phyloP scores from a whole-genome alignment of 2,797 vertebrate species.

The Anguilla obscura region DNA sequence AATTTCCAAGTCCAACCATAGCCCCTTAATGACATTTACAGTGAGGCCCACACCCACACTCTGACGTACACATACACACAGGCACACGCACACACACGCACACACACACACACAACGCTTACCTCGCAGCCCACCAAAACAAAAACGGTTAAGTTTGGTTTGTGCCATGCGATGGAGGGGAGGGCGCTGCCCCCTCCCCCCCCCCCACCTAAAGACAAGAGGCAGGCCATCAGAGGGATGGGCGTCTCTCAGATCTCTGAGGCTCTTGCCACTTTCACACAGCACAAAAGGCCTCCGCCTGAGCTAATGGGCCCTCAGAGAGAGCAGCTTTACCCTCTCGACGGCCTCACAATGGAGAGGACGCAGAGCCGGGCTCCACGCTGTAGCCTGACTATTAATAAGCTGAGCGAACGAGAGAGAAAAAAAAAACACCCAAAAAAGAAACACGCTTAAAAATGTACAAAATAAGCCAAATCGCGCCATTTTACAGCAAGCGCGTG shows the following conservation, averaged over 20 bases:
- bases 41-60: not conserved
- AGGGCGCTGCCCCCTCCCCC: not conserved
- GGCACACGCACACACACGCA: not conserved
- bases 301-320: constrained; percentile 8
- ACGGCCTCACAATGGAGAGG: not conserved
- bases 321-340: not conserved
- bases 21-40: not conserved
- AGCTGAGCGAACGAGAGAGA: not conserved
- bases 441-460: not conserved
- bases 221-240: not conserved
- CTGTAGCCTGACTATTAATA: not conserved
- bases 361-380: not conserved
- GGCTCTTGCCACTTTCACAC: not conserved
- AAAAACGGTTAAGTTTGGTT: not conserved
- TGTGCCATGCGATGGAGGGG: not conserved
- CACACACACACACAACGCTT: not conserved
- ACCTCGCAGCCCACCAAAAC: not conserved
- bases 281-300: constrained; percentile 6
- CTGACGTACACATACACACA: too few species aligned
- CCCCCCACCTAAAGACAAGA: not conserved
- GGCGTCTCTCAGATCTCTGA: not conserved
- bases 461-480: not conserved
- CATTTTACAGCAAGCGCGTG: not conserved
- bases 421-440: not conserved
- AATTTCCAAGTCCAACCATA: not conserved